Base-by-base conservation (phyloP, 2,888 invertebrate genomes). In the Leptura quadrifasciata region DNA sequence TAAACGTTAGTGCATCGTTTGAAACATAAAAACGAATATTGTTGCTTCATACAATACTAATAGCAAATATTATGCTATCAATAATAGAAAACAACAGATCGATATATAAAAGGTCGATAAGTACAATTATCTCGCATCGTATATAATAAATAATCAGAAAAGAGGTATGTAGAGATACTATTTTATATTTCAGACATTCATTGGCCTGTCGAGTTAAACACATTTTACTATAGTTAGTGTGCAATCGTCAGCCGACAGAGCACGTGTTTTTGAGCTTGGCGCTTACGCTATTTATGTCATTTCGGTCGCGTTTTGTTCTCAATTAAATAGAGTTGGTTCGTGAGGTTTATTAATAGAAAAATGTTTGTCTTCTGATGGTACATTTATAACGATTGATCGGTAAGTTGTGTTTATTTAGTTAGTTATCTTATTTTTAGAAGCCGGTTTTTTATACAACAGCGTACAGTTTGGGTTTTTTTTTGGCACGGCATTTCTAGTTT, bases 201-300 rank as follows among this genome's bases (percentile, higher is more conserved):
- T 64, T 20, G 63, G 27, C 17, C 27, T 18, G 35, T 64, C 4
- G 20, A 64, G 20, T 31, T 31, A 31, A 17, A 47, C 12, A 39
- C 63, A 64, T 39, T 63, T 35, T 64, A 64, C 63, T 64, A 64
- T 39, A 20, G 63, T 64, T 64, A 64, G 63, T 64, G 12, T 39
- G 63, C 63, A 64, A 20, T 20, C 20, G 63, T 35, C 63, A 20
- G 63, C 18, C 63, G 63, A 20, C 63, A 12, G 20, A 64, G 39
- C 63, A 64, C 63, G 63, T 64, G 63, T 64, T 21, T 20, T 39
- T n/a, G 18, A 63, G 63, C 35, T 63, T 35, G 17, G 21, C 39
- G 39, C 39, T 64, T 12, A 35, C 18, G 39, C 20, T 12, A 15
- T 47, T 64, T 35, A 20, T 35, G 63, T 47, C 63, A 39, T 39